These are phyloP conservation scores for Alethe castanea DNA, from an alignment of 2,113 vertebrate genomes.

Conservation along the genomic window DNA sequence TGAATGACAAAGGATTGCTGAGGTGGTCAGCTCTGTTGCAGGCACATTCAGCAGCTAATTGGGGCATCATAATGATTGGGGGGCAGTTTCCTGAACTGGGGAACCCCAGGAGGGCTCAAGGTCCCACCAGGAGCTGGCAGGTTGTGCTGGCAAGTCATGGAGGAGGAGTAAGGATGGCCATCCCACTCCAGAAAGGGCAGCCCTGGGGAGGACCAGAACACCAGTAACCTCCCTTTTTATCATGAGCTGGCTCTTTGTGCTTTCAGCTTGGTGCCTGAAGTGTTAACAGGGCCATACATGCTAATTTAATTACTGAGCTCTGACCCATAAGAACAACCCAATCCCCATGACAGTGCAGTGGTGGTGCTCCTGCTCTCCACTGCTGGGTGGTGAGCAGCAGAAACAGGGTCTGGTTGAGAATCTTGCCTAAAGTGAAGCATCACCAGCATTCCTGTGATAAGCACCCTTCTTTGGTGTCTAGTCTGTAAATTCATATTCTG, in stretches of 20 bases:
- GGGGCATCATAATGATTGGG: rapidly evolving
- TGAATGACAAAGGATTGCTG: not conserved
- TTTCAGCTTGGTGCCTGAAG: not conserved
- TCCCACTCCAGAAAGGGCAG: not conserved
- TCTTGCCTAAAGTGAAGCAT: not conserved
- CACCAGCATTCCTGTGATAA: rapidly evolving
- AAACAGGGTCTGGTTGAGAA: not conserved
- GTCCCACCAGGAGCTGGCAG: not conserved
- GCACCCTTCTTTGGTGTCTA: not conserved
- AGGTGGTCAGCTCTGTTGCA: not conserved
- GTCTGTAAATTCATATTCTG: not conserved
- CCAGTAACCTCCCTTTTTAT: not conserved
- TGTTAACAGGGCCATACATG: not conserved
- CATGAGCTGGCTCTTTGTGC: not conserved
- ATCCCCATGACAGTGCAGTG: rapidly evolving
- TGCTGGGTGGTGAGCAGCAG: not conserved
- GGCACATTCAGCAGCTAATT: not conserved
- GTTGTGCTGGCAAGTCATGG: not conserved
- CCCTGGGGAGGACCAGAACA: not conserved
- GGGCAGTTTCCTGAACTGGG: rapidly evolving
- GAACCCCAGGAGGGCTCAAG: not conserved
- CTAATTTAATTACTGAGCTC: not conserved
- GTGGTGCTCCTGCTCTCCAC: not conserved
- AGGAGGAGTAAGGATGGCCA: not conserved
- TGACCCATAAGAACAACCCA: not conserved